Base-by-base conservation (phyloP, 2,113 vertebrate species). In the Centropristis striata region DNA sequence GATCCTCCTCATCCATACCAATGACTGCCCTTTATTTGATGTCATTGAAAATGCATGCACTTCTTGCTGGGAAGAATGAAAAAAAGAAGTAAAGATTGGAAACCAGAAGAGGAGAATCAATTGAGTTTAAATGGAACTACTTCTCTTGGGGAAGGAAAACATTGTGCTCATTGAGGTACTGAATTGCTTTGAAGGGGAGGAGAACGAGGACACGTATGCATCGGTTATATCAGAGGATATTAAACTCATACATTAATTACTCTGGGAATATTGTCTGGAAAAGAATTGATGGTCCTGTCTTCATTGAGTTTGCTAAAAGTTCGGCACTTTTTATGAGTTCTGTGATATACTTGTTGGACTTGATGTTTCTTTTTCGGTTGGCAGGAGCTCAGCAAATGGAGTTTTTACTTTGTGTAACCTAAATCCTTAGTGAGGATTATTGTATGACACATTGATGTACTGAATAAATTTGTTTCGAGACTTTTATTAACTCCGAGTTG, bases 1-100 rank as follows among this genome's bases (percentile, higher is more conserved):
- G 92, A 81, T 78, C 41, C 68, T 58, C 78, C 84, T 91, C 79
- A 89, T 90, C 92, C 90, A 92, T 91, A 92, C 91, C 85, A 92
- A 92, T 89, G 90, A 88, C 84, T 75, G 85, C 83, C 90, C 88
- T 94, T 92, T 93, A 92, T 92, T 91, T 90, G 86, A 92, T 90
- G 88, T 89, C 82, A 91, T 92, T 95, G 88, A 85, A 86, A 94
- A 92, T 92, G 81, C 89, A 91, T 89, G 78, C 76, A 57, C 70
- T 82, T 86, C 88, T 83, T 80, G 73, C 69, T 60, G 61, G 81
- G 47, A 80, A 86, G 75, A 84, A 83, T 73, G 71, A 78, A 83
- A 65, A 83, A 65, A 39, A 66, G 18, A 83, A 78, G 77, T 77
- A 86, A 91, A 88, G 89, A 87, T 46, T 60, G 71, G 82, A 88